These are phyloP conservation scores for Strix aluco DNA, from an alignment of 2,113 vertebrate species.

Conservation along the genomic window DNA sequence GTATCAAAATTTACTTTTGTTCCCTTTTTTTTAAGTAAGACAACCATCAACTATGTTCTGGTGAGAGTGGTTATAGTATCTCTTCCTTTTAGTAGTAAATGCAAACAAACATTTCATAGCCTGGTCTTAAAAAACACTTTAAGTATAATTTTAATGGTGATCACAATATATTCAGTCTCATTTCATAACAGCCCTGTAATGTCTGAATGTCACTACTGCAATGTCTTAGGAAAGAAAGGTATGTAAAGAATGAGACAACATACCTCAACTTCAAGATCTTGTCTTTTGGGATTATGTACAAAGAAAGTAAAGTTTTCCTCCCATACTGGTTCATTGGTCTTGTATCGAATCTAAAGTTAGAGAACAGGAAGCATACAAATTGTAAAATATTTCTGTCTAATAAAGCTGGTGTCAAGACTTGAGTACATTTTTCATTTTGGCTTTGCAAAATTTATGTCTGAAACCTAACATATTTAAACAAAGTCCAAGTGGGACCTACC, in stretches of 20 bases:
- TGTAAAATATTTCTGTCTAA: neutral
- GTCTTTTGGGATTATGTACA: constrained; percentile 90
- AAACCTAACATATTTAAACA: neutral
- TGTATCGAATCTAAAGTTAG: constrained; percentile 84
- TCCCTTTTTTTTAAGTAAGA: neutral
- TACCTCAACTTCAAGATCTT: constrained; percentile 95
- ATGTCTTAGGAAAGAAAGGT: neutral
- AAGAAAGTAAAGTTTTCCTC: constrained; percentile 94
- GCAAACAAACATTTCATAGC: neutral
- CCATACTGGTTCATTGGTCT: constrained; percentile 94
- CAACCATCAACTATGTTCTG: neutral
- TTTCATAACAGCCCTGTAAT: neutral
- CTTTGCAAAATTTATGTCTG: neutral
- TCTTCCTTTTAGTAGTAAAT: neutral
- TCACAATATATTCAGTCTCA: neutral
- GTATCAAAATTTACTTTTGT: neutral
- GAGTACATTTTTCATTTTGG: neutral
- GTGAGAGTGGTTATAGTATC: neutral
- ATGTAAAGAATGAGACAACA: neutral
- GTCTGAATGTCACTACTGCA: neutral
- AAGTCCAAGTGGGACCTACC: neutral
- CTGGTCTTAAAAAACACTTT: neutral
- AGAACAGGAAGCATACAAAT: neutral
- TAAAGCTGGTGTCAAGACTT: neutral
- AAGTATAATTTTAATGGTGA: neutral